phyloP scores from a whole-genome alignment of 2,797 vertebrate species.

The Notamacropus eugenii region DNA sequence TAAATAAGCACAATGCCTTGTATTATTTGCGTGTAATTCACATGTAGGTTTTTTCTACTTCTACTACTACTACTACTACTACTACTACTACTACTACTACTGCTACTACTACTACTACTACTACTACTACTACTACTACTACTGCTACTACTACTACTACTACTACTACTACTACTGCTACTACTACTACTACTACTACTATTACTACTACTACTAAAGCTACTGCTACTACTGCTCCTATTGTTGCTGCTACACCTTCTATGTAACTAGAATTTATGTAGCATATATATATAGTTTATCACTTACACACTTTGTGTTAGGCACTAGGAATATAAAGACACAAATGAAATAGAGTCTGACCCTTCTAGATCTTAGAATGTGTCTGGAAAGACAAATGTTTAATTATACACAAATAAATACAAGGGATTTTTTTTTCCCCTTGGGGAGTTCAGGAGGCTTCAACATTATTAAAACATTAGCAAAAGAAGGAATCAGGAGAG shows the following conservation, averaged over 20 bases:
- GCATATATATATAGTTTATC: background rate
- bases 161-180: too few species aligned
- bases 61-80: too few species aligned
- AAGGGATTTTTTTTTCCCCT: background rate
- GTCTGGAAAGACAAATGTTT: background rate
- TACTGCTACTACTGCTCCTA: too few species aligned
- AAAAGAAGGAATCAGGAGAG: background rate
- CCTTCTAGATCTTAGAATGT: background rate
- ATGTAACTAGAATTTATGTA: background rate
- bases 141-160: too few species aligned
- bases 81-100: too few species aligned
- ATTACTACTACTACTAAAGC: too few species aligned
- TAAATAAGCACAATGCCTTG: background rate
- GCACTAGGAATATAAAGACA: background rate
- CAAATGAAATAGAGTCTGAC: background rate
- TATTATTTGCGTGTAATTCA: background rate
- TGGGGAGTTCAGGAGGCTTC: background rate
- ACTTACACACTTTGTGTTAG: background rate
- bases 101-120: too few species aligned
- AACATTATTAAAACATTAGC: background rate
- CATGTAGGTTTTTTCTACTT: background rate
- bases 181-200: too few species aligned
- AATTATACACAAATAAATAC: background rate
- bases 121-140: too few species aligned
- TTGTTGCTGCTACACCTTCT: background rate